Evolutionary conservation across 2,888 invertebrate genomes (phyloP), one percentile per base, ranked within the genome.

Genomic region (Ichneumon xanthorius): DNA sequence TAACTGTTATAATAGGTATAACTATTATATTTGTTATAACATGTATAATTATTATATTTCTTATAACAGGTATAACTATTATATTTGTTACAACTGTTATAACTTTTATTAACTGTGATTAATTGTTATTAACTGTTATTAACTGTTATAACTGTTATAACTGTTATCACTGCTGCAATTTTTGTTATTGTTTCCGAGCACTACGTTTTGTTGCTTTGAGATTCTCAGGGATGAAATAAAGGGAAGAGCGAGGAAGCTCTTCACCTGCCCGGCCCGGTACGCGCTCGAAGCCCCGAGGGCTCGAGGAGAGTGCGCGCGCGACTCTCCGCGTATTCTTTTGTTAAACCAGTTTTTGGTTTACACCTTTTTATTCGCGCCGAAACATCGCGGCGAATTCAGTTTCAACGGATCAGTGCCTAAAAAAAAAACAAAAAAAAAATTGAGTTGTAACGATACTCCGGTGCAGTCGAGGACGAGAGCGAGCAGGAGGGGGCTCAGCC

Each of bases 341-440:
- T 72, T 80, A 86, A 86, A 86, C 85, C 82, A 83, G 85, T 80
- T 83, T 80, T 45, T 68, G 68, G 80, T 78, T 77, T 61, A 40
- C 33, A 50, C 55, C 22, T 45, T 53, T 80, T 48, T 45, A n/a
- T 19, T 76, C 16, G 65, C 33, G 19, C 19, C 37, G 22, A 22
- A 48, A 22, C 55, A n/a, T 26, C 40, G 14, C 73, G 3, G 63
- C 68, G 55, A 82, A 72, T 82, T 71, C 22, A 26, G 65, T 77
- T 67, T 26, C 82, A 58, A 72, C 45, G 71, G 58, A 76, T 58
- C 53, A 45, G 19, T 19, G 72, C n/a, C 16, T 22, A n/a, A 0
- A 26, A 50, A 53, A 70, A 70, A 63, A 61, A 16, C 30, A 26
- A 61, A 61, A 53, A 61, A 63, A 71, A 63, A 48, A 70, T 40